Base-by-base conservation (phyloP, 2,888 invertebrate genomes). In the Aphodius sticticus region DNA sequence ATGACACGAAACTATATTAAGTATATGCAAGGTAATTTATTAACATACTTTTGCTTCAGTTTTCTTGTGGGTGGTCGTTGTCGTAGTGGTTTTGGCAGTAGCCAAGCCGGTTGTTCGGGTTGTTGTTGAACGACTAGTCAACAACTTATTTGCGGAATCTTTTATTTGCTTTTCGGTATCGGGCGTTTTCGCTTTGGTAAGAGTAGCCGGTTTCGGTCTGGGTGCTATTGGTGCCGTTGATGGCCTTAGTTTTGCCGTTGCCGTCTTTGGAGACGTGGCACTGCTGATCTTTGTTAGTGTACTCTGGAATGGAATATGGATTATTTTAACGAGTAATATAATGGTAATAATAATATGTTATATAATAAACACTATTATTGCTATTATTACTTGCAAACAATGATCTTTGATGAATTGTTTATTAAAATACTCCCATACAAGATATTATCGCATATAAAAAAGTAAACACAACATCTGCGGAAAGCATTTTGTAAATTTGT, bases 81-180 rank as follows among this genome's bases (percentile, higher is more conserved):
- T 84, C 5, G 86, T 84, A 71, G 83, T 83, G n/a, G 85, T 84
- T 77, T 82, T 84, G 16, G 82, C 74, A 70, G 80, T 79, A 1
- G 83, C 78, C 5, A 84, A 83, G 15, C 82, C 83, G 3, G 84
- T 84, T 16, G 84, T 82, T 12, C 88, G 84, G 16, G 88, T 84
- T n/a, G 88, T 84, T 79, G 88, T 77, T 16, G 83, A 84, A 79
- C 83, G 81, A 78, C 83, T 79, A 16, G 86, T 81, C 85, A 94
- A 91, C 86, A 93, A 92, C 86, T 93, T 94, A 87, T 94, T 94
- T 77, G 93, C 93, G 84, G 93, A 92, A 83, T 94, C 94, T 88
- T 94, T 94, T 82, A 91, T 92, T 85, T 93, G 93, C 85, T 94
- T 94, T 78, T 89, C 89, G 1, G 87, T 84, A 78, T 88, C 87